These are phyloP conservation scores for Zelleria hepariella DNA, from an alignment of 2,888 invertebrate genomes.

Conservation along the genomic window DNA sequence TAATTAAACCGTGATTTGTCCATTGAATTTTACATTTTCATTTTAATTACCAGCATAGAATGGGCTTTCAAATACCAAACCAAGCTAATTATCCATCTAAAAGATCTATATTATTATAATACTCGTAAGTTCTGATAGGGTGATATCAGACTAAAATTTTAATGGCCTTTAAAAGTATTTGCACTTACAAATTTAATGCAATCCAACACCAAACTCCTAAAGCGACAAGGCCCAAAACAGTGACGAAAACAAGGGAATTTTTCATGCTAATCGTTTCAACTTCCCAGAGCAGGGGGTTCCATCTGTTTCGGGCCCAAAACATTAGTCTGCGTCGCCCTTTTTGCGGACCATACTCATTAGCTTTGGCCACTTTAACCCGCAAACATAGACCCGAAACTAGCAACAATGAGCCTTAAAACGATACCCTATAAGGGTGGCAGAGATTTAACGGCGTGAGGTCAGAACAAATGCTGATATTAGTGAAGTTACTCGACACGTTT, in stretches of 20 bases:
- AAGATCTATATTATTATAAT: too few relatives aligned
- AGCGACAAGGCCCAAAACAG: background rate
- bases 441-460: background rate
- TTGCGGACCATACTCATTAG: conserved; percentile 34
- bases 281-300: conserved; percentile 24
- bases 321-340: conserved; percentile 44
- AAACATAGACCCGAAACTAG: background rate
- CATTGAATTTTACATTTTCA: too few relatives aligned
- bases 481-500: conserved; percentile 25
- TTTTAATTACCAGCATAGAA: too few relatives aligned
- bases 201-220: background rate
- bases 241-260: conserved; percentile 17
- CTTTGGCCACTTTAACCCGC: conserved; percentile 12
- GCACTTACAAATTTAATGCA: background rate
- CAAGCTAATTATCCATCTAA: too few relatives aligned
- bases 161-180: too few relatives aligned
- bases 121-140: too few relatives aligned
- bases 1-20: too few relatives aligned
- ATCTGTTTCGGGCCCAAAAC: conserved; percentile 38
- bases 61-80: too few relatives aligned
- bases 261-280: conserved; percentile 28
- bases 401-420: background rate
- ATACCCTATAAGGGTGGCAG: background rate
- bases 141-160: too few relatives aligned
- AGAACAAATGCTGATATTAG: conserved; percentile 30